These are phyloP conservation scores for Rhinoraja longicauda DNA, from an alignment of 2,797 vertebrate genomes.

Conservation along the genomic window DNA sequence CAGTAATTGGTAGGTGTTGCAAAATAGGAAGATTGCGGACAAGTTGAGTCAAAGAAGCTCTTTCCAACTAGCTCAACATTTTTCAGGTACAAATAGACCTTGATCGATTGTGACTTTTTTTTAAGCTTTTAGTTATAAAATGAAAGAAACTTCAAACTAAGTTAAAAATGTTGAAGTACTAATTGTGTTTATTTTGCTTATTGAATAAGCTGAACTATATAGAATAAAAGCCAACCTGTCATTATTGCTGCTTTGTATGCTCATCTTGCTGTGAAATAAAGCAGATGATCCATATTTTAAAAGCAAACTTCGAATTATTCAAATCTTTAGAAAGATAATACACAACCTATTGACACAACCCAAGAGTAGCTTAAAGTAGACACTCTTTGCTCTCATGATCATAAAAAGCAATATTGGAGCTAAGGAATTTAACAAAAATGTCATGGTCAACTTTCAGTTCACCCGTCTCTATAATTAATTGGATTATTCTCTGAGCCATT, in stretches of 20 bases:
- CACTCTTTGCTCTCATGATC: neutral
- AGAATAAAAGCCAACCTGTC: neutral
- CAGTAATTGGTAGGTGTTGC: too few species aligned
- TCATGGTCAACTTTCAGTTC: too few species aligned
- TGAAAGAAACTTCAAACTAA: neutral
- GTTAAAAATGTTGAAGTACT: neutral
- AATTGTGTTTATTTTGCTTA: neutral
- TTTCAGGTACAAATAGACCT: too few species aligned
- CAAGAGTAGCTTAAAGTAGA: neutral
- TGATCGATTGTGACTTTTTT: neutral
- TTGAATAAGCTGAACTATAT: neutral
- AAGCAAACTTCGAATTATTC: too few species aligned
- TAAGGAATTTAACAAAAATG: neutral
- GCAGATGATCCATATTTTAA: neutral
- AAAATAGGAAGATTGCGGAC: too few species aligned
- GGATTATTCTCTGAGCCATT: too few species aligned
- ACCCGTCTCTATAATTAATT: too few species aligned
- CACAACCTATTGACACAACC: neutral
- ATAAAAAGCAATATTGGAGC: neutral
- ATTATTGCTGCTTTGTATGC: neutral
- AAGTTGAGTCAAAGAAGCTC: neutral
- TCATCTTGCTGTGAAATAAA: neutral
- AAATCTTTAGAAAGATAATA: neutral
- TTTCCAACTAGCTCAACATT: too few species aligned
- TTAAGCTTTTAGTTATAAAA: neutral